Percentiles rank a stretch among this genome's conserved stretches.
Conservation (phyloP, 1,140 invertebrate species). For the Drosophila micromelanica region DNA sequence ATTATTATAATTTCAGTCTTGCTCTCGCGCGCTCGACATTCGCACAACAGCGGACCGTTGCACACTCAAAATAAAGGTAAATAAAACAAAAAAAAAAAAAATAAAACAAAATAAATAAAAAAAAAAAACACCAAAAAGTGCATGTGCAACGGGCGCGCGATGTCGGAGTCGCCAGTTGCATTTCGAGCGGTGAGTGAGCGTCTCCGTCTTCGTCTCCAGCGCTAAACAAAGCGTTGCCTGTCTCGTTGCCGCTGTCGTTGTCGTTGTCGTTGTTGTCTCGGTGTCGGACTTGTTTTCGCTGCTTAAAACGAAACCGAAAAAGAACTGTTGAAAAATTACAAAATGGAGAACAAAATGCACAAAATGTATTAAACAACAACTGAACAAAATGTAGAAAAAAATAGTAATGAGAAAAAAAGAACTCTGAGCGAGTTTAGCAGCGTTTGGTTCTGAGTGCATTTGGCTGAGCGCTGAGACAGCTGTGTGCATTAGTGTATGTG, state of each 20-base stretch:
- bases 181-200: slow-evolving; percentile 81
- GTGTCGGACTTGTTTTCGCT: slow-evolving; percentile 56
- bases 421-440: slow-evolving; percentile 50
- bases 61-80: slow-evolving; percentile 46
- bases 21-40: slow-evolving; percentile 64
- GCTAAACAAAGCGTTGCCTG: slow-evolving; percentile 64
- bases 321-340: slow-evolving; percentile 58
- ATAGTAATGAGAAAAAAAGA: slow-evolving; percentile 35
- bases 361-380: slow-evolving; percentile 37
- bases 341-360: slow-evolving; percentile 74
- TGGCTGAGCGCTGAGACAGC: slow-evolving; percentile 33
- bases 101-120: slow-evolving; percentile 33
- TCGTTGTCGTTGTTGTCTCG: slow-evolving; percentile 27
- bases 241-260: slow-evolving; percentile 23
- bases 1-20: slow-evolving; percentile 65
- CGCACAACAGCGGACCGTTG: slow-evolving; percentile 41
- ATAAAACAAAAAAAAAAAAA: slow-evolving; percentile 40
- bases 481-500: slow-evolving; percentile 15
- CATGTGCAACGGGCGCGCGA: slow-evolving; percentile 76
- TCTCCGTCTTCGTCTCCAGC: slow-evolving; percentile 56
- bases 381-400: slow-evolving; percentile 16
- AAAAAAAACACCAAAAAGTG: slow-evolving; percentile 64
- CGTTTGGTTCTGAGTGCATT: slow-evolving; percentile 35
- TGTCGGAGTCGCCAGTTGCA: slow-evolving; percentile 71
- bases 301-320: slow-evolving; percentile 52